These are phyloP conservation scores for Metalampra italica DNA, from an alignment of 2,888 invertebrate species.

Conservation along the genomic window DNA sequence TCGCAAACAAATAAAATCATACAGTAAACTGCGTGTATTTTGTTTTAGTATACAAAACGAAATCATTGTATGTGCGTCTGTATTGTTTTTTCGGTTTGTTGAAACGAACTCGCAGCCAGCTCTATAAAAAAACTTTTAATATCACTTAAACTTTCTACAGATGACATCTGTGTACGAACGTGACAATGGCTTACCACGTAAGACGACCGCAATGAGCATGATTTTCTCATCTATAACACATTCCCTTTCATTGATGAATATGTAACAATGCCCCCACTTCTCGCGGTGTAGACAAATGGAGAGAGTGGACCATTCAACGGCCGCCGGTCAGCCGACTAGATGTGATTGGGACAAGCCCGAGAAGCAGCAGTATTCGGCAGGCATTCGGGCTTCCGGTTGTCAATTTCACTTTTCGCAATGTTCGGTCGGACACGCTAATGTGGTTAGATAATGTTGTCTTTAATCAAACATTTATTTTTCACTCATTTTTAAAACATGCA, in stretches of 20 bases:
- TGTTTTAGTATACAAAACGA: no score
- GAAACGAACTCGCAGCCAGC: no score
- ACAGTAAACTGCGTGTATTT: no score
- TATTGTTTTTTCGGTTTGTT: no score
- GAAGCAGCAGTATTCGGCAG: not conserved
- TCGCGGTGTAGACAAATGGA: slow-evolving; percentile 5
- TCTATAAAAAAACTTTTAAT: no score
- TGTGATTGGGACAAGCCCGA: slow-evolving; percentile 21
- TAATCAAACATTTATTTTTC: slow-evolving; percentile 3
- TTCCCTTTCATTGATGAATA: slow-evolving; percentile 12
- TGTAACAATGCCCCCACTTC: slow-evolving; percentile 1
- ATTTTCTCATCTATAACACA: not conserved
- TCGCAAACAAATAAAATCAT: no score
- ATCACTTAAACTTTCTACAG: not conserved
- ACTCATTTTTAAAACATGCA: not conserved
- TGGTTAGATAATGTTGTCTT: slow-evolving; percentile 5
- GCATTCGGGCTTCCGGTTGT: slow-evolving; percentile 21
- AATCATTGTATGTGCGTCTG: no score
- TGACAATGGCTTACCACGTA: not conserved
- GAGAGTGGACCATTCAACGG: slow-evolving; percentile 28
- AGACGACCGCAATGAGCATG: not conserved
- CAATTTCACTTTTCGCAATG: slow-evolving; percentile 44
- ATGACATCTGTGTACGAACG: not conserved
- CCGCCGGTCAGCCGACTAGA: slow-evolving; percentile 15
- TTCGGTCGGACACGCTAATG: slow-evolving; percentile 3